A percentile compares a stretch with the other conserved stretches of the same genome.
These are phyloP conservation scores for Astreopora myriophthalma DNA, from an alignment of 64 coral and sea anemone genomes.

Conservation along the genomic window DNA sequence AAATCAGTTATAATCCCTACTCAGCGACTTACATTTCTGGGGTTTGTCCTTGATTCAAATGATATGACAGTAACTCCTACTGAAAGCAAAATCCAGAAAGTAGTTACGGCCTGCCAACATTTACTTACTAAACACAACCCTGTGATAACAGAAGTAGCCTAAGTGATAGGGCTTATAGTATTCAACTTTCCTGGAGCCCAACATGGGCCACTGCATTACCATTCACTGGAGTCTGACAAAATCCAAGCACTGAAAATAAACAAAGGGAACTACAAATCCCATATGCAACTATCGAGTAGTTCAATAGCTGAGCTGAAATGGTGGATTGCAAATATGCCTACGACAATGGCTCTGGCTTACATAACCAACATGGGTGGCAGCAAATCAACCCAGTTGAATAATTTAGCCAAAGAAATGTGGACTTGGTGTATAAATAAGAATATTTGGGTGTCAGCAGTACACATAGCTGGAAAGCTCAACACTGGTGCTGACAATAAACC, in stretches of 20 bases:
- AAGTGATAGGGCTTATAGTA: constrained; percentile 25
- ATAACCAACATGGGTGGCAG: constrained; percentile 50
- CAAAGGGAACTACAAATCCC: constrained; percentile 9
- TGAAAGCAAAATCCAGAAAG: background rate
- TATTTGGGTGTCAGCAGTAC: constrained; percentile 54
- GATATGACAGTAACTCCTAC: background rate
- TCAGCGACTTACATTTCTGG: background rate
- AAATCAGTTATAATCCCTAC: background rate
- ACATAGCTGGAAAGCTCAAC: constrained; percentile 63
- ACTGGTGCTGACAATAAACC: constrained; percentile 34
- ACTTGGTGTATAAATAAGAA: background rate
- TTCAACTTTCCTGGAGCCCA: constrained; percentile 11
- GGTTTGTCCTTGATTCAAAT: background rate
- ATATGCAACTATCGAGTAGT: constrained; percentile 1
- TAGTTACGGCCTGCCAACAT: background rate
- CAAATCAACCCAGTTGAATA: background rate
- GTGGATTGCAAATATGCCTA: constrained; percentile 37
- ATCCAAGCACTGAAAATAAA: background rate
- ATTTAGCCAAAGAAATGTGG: background rate
- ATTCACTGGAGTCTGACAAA: constrained; percentile 11
- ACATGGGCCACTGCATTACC: constrained; percentile 12
- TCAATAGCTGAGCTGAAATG: constrained; percentile 23
- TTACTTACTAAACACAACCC: background rate
- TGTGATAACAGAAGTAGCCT: background rate
- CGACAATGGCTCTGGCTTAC: constrained; percentile 47